phyloP scores from a whole-genome alignment of 2,888 invertebrate species.

The Apodemia hepburni region DNA sequence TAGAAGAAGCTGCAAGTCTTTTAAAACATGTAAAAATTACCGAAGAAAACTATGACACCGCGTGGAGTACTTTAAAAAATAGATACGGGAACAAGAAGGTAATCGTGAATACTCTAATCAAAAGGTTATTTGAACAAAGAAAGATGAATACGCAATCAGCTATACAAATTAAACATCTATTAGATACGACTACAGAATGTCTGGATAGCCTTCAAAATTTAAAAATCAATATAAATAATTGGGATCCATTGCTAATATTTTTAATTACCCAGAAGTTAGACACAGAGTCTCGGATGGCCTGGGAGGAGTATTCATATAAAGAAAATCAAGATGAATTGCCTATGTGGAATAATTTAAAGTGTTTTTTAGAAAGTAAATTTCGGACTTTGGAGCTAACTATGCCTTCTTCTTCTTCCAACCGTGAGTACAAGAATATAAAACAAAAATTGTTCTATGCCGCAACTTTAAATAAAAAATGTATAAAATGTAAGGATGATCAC shows the following conservation, averaged over 20 bases:
- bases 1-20: neutral
- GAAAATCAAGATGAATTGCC: neutral
- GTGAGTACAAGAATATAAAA: neutral
- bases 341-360: neutral
- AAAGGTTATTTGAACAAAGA: neutral
- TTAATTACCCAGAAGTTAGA: neutral
- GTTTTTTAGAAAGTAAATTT: neutral
- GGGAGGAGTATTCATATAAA: neutral
- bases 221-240: neutral
- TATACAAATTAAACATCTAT: neutral
- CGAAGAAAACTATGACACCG: neutral
- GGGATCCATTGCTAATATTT: neutral
- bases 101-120: neutral
- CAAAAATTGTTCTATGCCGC: neutral
- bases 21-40: neutral
- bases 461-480: neutral
- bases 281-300: neutral
- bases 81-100: neutral
- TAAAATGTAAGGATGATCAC: slow-evolving; percentile 2
- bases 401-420: neutral
- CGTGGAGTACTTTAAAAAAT: neutral
- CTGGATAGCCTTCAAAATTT: neutral
- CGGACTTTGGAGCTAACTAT: neutral
- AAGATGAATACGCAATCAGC: slow-evolving; percentile 2
- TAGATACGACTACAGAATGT: slow-evolving; percentile 1